These are phyloP conservation scores for Colletes latitarsis DNA, from an alignment of 1,140 invertebrate genomes.

Conservation along the genomic window DNA sequence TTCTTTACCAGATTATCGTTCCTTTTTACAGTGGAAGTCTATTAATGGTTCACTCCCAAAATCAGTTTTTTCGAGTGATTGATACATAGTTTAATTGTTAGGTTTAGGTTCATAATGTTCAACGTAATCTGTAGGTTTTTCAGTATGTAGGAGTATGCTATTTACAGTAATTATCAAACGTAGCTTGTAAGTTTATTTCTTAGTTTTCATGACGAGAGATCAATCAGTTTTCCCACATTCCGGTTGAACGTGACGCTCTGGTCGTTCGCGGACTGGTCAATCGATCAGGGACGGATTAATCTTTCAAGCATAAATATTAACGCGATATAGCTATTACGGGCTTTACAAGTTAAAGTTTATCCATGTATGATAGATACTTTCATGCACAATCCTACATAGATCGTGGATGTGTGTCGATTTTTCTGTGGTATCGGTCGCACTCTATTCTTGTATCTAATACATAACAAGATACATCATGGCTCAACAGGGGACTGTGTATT, in stretches of 20 bases:
- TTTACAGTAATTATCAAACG: constrained; percentile 68
- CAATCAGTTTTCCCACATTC: constrained; percentile 65
- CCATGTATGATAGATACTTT: constrained; percentile 50
- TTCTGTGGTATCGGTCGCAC: constrained; percentile 49
- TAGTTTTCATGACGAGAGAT: constrained; percentile 69
- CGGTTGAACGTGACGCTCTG: constrained; percentile 61
- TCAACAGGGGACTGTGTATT: constrained; percentile 55
- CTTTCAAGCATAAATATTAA: constrained; percentile 56
- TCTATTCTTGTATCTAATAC: constrained; percentile 52
- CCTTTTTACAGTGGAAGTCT: constrained; percentile 61
- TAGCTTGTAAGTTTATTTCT: constrained; percentile 71
- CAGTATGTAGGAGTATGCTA: constrained; percentile 70
- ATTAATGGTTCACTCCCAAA: constrained; percentile 58
- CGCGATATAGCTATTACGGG: constrained; percentile 46
- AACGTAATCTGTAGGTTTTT: constrained; percentile 72
- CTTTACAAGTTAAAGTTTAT: constrained; percentile 53
- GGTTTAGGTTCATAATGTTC: constrained; percentile 74
- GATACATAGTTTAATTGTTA: constrained; percentile 66
- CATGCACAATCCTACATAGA: constrained; percentile 55
- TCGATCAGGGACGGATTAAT: constrained; percentile 57
- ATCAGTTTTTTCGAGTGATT: constrained; percentile 62
- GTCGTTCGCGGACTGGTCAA: constrained; percentile 57
- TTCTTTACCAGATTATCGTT: constrained; percentile 60
- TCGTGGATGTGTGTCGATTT: constrained; percentile 57
- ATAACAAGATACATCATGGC: constrained; percentile 46